Evolutionary conservation across 2,797 vertebrate genomes (phyloP), one percentile per base, ranked within the genome.

Genomic region (Varecia variegata): DNA sequence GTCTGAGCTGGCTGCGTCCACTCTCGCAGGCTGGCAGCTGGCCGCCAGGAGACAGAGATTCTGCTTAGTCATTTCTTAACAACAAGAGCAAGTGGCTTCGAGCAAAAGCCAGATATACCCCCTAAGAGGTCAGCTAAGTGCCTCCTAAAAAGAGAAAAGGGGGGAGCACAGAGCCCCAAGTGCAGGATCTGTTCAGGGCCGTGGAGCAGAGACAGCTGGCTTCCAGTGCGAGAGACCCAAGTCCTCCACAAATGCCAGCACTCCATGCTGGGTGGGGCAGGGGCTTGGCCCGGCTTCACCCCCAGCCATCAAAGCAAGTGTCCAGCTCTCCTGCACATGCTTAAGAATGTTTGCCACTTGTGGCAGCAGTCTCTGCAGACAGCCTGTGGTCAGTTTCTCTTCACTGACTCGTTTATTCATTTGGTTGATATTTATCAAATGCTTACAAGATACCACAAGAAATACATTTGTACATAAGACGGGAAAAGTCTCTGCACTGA

Each of bases 91-190:
- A 86, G 92, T 95, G 94, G 43, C 90, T 96, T 96, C 65, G 90
- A 98, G 95, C 97, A 97, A 92, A 97, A 98, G 97, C 71, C 95
- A 98, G 92, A 98, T 96, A 97, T 95, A 97, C 82, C 95, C 93
- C 84, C 77, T 88, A 81, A 90, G 86, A 98, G 88, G 58, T 62
- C 96, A 91, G 92, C 93, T 96, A 97, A 96, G 58, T 94, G 67
- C 86, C 95, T 98, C 83, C 97, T 97, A 97, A 97, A 98, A 98
- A 98, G 96, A 98, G 79, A 97, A 97, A 95, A 81, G 81, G 94
- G 40, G 62, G 93, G 88, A 95, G 32, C 88, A 94, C 32, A 97
- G 95, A 95, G 90, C 73, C 67, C 94, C 54, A 32, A 90, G 80
- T 85, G 65, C 88, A 96, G 96, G 67, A 88, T 97, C 95, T 96